These are phyloP conservation scores for Biston betularia DNA, from an alignment of 2,888 invertebrate species.

Conservation along the genomic window DNA sequence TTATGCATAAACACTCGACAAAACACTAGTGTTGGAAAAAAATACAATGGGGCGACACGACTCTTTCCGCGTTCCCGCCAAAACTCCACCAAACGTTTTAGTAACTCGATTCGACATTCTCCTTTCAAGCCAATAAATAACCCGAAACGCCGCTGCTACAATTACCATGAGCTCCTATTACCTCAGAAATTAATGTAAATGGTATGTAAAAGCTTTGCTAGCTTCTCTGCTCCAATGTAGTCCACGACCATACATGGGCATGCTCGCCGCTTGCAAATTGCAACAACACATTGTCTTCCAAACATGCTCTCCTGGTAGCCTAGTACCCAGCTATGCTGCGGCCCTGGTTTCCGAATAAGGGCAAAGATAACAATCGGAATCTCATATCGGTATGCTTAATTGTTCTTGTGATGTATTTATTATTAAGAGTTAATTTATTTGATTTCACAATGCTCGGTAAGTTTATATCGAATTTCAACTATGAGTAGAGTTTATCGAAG, in stretches of 20 bases:
- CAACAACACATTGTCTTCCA: slow-evolving; percentile 78
- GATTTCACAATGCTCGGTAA: no score
- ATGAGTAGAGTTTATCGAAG: no score
- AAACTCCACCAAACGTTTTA: no score
- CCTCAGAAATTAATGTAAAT: slow-evolving; percentile 46
- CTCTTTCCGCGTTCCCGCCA: no score
- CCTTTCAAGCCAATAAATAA: not conserved
- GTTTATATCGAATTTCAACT: no score
- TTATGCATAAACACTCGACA: no score
- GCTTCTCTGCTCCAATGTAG: slow-evolving; percentile 45
- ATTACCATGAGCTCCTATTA: slow-evolving; percentile 31
- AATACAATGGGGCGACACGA: no score
- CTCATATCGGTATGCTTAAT: slow-evolving; percentile 41
- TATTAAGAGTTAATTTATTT: slow-evolving; percentile 28
- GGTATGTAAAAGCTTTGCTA: slow-evolving; percentile 43
- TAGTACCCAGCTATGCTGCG: slow-evolving; percentile 14
- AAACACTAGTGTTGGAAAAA: no score
- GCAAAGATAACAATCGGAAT: slow-evolving; percentile 55
- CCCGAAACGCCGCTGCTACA: slow-evolving; percentile 5
- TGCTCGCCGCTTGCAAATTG: slow-evolving; percentile 81
- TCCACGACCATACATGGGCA: slow-evolving; percentile 65
- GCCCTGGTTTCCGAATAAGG: slow-evolving; percentile 46
- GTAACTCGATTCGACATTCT: not conserved
- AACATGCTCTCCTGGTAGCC: slow-evolving; percentile 53
- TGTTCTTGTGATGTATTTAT: slow-evolving; percentile 46